Evolutionary conservation across 2,797 vertebrate genomes (phyloP).

Genomic region (Amblyopsis hoosieri): DNA sequence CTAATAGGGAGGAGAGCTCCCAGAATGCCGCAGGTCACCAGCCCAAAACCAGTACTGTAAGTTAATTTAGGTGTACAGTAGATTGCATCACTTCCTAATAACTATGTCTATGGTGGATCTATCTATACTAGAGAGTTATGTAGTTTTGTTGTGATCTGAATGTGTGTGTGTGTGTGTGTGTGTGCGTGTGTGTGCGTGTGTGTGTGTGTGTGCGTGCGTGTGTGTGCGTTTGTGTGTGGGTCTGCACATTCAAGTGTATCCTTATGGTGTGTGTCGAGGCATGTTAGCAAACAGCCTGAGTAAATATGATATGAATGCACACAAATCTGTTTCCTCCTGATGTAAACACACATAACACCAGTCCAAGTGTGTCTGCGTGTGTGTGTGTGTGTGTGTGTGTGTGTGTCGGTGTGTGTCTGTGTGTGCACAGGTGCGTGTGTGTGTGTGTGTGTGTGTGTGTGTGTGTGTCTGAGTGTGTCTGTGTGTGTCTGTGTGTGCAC

Average conservation of each 20-base stretch:
- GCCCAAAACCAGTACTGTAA: not conserved
- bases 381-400: not conserved
- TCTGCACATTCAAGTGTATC: slow-evolving; percentile 8
- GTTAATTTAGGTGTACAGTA: too few species aligned
- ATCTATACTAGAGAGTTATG: not conserved
- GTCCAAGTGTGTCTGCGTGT: not conserved
- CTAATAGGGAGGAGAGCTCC: slow-evolving; percentile 34
- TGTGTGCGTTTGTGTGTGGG: slow-evolving; percentile 17
- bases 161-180: not conserved
- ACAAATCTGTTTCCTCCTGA: slow-evolving; percentile 9
- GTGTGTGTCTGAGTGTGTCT: not conserved
- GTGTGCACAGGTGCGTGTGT: not conserved
- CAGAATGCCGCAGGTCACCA: slow-evolving; percentile 31
- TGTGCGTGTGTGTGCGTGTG: slow-evolving; percentile 5
- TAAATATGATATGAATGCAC: slow-evolving; percentile 61
- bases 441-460: not conserved
- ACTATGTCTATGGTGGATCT: not conserved
- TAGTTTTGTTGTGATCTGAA: not conserved
- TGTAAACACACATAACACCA: too few species aligned
- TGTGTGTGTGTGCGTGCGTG: too few species aligned
- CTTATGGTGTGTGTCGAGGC: slow-evolving; percentile 60
- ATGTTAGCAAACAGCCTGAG: slow-evolving; percentile 61
- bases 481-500: not conserved
- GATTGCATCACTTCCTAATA: too few species aligned
- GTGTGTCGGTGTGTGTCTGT: not conserved